Percentiles rank a stretch among this genome's conserved stretches.
Evolutionary conservation across 1,140 invertebrate genomes (phyloP).

Genomic region (Laupala kohalensis): DNA sequence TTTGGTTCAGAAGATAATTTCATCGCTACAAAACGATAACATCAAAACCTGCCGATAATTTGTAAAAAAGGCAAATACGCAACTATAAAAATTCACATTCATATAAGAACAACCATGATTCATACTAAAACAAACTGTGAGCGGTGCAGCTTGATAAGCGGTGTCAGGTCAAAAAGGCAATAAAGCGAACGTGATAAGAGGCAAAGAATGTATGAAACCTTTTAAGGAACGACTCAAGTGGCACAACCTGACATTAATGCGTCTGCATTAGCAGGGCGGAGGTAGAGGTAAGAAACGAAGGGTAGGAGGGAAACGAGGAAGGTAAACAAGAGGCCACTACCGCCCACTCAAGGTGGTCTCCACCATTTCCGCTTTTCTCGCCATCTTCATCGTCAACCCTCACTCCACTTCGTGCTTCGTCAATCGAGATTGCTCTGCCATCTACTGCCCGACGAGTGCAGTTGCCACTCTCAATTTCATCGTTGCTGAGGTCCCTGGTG

Average conservation of each 20-base stretch:
- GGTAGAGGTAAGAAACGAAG: not conserved
- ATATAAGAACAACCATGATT: too few species aligned
- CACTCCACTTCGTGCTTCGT: not conserved
- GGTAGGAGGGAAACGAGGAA: not conserved
- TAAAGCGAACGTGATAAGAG: not conserved
- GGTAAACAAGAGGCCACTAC: not conserved
- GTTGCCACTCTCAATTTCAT: too few species aligned
- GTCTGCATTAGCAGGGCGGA: not conserved
- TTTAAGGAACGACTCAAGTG: not conserved
- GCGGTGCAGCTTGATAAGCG: too few species aligned
- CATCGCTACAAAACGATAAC: too few species aligned
- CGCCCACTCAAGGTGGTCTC: too few species aligned
- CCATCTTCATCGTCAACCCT: not conserved
- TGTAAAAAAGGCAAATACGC: too few species aligned
- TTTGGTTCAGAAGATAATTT: too few species aligned
- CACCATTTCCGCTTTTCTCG: not conserved
- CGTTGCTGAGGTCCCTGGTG: too few species aligned
- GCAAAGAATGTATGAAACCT: not conserved
- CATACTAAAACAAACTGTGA: not conserved
- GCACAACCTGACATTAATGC: not conserved
- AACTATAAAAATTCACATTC: too few species aligned
- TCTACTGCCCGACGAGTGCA: too few species aligned
- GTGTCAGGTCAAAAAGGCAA: not conserved
- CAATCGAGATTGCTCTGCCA: too few species aligned
- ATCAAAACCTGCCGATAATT: too few species aligned